A percentile compares a stretch with the other conserved stretches of the same genome.
Evolutionary conservation across 2,113 vertebrate genomes (phyloP).

Genomic region (Trogon melanurus): DNA sequence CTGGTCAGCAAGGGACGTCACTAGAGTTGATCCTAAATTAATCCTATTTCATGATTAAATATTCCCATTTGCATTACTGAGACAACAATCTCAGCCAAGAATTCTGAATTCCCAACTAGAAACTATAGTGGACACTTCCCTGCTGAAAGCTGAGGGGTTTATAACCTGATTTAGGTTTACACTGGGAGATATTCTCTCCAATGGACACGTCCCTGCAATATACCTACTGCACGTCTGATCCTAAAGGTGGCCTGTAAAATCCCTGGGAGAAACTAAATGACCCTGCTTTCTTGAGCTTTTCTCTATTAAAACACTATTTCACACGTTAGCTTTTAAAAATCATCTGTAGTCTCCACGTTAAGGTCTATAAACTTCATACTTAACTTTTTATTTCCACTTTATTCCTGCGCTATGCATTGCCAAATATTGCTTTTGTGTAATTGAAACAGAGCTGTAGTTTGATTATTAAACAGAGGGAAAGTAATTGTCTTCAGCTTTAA

Average conservation of each 20-base stretch:
- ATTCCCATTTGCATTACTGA: not conserved
- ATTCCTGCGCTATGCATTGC: not conserved
- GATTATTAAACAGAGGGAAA: conserved; percentile 31
- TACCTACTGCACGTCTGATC: not conserved
- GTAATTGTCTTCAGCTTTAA: not conserved
- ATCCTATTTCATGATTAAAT: not conserved
- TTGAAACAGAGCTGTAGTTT: conserved; percentile 19
- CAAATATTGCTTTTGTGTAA: conserved; percentile 63
- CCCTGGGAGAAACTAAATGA: not conserved
- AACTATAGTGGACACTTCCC: not conserved
- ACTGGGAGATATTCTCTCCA: not conserved
- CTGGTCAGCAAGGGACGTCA: not conserved
- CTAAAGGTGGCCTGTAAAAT: not conserved
- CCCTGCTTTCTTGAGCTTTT: not conserved
- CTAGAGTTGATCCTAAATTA: not conserved
- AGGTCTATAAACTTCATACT: conserved; percentile 26
- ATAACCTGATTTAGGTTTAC: not conserved
- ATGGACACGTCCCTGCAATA: not conserved
- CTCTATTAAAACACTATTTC: not conserved
- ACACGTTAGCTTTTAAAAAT: not conserved
- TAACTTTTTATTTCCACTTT: conserved; percentile 48
- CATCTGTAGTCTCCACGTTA: not conserved
- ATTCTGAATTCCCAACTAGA: not conserved
- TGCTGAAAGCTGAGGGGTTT: not conserved
- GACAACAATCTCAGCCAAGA: not conserved